These are phyloP conservation scores for Kryptolebias marmoratus DNA, from an alignment of 2,113 vertebrate genomes.

Conservation along the genomic window DNA sequence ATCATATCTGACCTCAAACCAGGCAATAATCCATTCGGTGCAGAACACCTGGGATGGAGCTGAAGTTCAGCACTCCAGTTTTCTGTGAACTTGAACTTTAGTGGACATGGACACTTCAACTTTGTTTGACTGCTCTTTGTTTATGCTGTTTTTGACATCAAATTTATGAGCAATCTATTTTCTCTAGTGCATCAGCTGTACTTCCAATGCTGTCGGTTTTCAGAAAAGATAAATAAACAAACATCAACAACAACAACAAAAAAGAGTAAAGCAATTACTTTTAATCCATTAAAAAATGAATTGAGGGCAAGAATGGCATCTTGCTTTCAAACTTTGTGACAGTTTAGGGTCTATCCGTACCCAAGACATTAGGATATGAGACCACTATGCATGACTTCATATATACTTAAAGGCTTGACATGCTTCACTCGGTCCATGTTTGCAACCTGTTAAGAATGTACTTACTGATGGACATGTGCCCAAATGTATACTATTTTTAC, in stretches of 20 bases:
- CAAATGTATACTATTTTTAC: too few relatives aligned
- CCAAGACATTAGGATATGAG: too few relatives aligned
- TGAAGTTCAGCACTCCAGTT: conserved; percentile 40
- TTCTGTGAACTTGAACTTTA: conserved; percentile 53
- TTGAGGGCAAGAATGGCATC: background rate
- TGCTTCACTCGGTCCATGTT: too few relatives aligned
- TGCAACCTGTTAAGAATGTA: too few relatives aligned
- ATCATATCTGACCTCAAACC: conserved; percentile 75
- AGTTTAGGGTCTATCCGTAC: too few relatives aligned
- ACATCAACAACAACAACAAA: background rate
- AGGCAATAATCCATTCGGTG: conserved; percentile 62
- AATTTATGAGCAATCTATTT: background rate
- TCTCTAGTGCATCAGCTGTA: background rate
- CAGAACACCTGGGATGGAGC: conserved; percentile 59
- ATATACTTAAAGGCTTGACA: too few relatives aligned
- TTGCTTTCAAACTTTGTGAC: background rate
- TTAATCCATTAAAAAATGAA: too few relatives aligned
- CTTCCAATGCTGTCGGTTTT: background rate
- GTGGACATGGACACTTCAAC: conserved; percentile 10
- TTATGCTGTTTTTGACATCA: conserved; percentile 9
- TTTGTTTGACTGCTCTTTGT: conserved; percentile 27
- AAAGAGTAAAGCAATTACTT: too few relatives aligned
- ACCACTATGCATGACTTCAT: too few relatives aligned
- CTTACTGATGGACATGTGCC: too few relatives aligned
- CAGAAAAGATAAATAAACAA: background rate